Conservation (phyloP, 2,797 vertebrate species). For the Mus minutoides region DNA sequence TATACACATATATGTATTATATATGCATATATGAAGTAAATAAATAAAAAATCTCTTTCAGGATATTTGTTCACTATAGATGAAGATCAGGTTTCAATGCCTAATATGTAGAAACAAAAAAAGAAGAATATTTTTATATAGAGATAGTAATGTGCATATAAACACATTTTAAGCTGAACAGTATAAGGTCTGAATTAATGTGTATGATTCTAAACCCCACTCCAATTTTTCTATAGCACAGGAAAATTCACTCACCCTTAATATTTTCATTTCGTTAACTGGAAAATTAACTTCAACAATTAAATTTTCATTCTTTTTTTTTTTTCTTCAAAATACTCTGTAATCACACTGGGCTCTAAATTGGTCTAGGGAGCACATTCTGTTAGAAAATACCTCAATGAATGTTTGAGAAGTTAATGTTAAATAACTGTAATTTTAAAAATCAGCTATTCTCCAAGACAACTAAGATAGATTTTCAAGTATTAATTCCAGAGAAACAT, state of each 20-base stretch:
- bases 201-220: neutral
- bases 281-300: slow-evolving; percentile 54
- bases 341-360: neutral
- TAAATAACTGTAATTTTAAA: neutral
- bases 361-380: neutral
- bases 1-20: neutral
- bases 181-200: neutral
- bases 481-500: neutral
- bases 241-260: neutral
- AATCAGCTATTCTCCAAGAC: neutral
- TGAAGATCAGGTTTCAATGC: neutral
- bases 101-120: neutral
- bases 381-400: neutral
- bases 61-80: neutral
- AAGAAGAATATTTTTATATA: neutral
- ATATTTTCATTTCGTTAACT: slow-evolving; percentile 2
- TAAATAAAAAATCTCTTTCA: neutral
- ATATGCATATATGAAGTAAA: neutral
- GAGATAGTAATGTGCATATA: neutral
- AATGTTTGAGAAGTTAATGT: neutral
- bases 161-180: neutral
- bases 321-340: neutral
- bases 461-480: neutral
- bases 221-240: neutral
- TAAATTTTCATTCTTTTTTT: too few species aligned